Evolutionary conservation across 2,888 invertebrate genomes (phyloP).

Genomic region (Chrysodeixis includens): DNA sequence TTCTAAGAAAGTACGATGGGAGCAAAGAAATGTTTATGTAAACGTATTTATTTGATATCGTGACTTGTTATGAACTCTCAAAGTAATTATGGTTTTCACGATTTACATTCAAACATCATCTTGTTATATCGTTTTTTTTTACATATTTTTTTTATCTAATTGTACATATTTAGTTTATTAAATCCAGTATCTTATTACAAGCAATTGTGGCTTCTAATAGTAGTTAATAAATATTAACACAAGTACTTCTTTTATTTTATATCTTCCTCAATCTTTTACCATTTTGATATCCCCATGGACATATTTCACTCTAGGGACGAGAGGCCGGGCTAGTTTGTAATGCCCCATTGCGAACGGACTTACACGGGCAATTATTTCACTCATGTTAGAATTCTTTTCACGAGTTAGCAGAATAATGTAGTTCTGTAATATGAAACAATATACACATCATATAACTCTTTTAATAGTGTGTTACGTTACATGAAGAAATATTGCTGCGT

Average conservation of each 20-base stretch:
- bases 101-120: conserved; percentile 13
- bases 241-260: conserved; percentile 49
- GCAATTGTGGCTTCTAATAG: conserved; percentile 74
- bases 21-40: conserved; percentile 30
- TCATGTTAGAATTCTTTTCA: too few species aligned
- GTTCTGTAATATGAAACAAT: too few species aligned
- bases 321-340: neutral
- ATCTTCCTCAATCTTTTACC: neutral
- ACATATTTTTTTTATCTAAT: conserved; percentile 40
- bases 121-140: conserved; percentile 25
- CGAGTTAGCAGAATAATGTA: too few species aligned
- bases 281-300: neutral
- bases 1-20: conserved; percentile 19
- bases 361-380: neutral
- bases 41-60: conserved; percentile 22
- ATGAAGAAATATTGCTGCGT: too few species aligned
- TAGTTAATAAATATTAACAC: conserved; percentile 81
- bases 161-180: conserved; percentile 70
- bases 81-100: conserved; percentile 20
- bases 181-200: conserved; percentile 63
- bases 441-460: too few species aligned
- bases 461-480: too few species aligned
- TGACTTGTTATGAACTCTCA: conserved; percentile 18
- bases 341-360: neutral
- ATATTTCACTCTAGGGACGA: neutral